Base-by-base conservation (phyloP, 2,888 invertebrate genomes). In the Meghimatium bilineatum region DNA sequence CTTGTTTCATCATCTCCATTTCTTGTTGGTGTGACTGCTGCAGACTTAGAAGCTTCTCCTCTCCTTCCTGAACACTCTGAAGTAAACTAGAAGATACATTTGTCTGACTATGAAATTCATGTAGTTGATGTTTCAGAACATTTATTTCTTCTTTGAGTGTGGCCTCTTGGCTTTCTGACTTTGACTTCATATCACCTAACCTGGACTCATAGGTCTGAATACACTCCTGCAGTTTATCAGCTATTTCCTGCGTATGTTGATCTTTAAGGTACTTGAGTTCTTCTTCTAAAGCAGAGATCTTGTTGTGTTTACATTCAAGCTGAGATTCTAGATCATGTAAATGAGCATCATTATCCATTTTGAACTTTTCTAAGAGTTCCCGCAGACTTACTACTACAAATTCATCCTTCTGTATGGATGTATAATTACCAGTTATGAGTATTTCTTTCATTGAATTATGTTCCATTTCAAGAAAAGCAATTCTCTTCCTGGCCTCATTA, bases 201-300 rank as follows among this genome's bases (percentile, higher is more conserved):
- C 90, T 90, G 80, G 74, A 88, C 78, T 92, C 91, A 85, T 91
- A 91, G 72, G 83, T 89, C 84, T 91, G 89, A 69, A 91, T 91
- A 82, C 90, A 90, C 29, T 91, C 91, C 80, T 90, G 89, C 17
- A 92, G 84, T 26, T 85, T 32, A 29, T 81, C 78, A 75, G 82
- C 67, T 72, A 67, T 36, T 67, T 36, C 38, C 26, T 77, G 49
- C 34, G 71, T 72, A 36, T 78, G 8, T 26, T n/a, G 72, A 60
- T 44, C 52, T 52, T 14, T n/a, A 52, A 74, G 14, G 8, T 60
- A 44, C 44, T 81, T 79, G 23, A 85, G 36, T 74, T 86, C 85
- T 29, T 75, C 78, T 80, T 87, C 85, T 29, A 88, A 34, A 20
- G 87, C 83, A 52, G 87, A 84, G 20, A 90, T n/a, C 14, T 83